Evolutionary conservation across 2,888 invertebrate genomes (phyloP), one percentile per base, ranked within the genome.

Genomic region (Parnassius orleans): DNA sequence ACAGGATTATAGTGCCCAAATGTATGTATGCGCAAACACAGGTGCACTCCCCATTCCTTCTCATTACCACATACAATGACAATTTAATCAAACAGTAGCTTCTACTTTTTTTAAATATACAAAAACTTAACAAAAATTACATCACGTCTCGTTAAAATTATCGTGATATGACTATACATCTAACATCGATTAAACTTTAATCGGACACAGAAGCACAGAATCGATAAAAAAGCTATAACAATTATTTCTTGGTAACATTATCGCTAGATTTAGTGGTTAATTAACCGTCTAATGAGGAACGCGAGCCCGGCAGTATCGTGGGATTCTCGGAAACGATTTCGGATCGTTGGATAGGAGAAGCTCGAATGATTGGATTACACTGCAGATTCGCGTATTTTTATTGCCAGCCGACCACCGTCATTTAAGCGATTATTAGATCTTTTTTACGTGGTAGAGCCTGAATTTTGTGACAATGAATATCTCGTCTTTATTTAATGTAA

Each of bases 211-310:
- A 48, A 48, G 47, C 47, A 3, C 9, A 48, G 5, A 48, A 15
- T 48, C 48, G 48, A 12, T 12, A 14, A 47, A 47, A n/a, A n/a
- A 12, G 42, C 43, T 53, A 53, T 43, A 12, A 14, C 14, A 43
- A 53, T 50, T 11, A 15, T 50, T 10, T 11, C 5, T 60, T 41
- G 5, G 47, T 53, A 47, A 60, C 19, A 19, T 55, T 52, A 52
- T 56, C 55, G 33, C 47, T 51, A 56, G 44, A 61, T 61, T 52
- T 56, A 52, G 44, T 61, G 61, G 50, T 52, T 46, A 56, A 61
- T 56, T 46, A 52, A 56, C 50, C 52, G 41, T 33, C 44, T 54
- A 52, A 55, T 33, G 44, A n/a, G 44, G n/a, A 42, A 43, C 50
- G 42, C 42, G 33, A 24, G 47, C 48, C 7, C 11, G 59, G n/a